Base-by-base conservation (phyloP, 2,888 invertebrate genomes). In the Pandemis corylana region DNA sequence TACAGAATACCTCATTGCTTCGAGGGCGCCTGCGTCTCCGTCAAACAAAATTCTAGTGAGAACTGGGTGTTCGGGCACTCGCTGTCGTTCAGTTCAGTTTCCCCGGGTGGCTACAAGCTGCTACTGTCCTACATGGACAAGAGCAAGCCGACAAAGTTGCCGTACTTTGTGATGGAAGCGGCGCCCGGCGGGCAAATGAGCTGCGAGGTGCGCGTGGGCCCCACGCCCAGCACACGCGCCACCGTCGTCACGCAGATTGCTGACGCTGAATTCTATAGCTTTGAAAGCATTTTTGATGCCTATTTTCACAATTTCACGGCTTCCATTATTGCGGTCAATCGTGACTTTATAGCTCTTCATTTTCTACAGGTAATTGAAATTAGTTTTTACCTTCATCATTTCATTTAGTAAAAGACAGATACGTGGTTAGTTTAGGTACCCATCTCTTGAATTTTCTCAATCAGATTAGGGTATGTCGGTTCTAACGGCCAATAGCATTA, bases 141-240 rank as follows among this genome's bases (percentile, higher is more conserved):
- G 71, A 80, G 78, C 7, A 92, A 88, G 56, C 84, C 88, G 0
- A 78, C 84, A 10, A 83, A 85, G 2, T 73, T 94, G 71, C 93
- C 93, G 0, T 94, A 94, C 77, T 94, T 94, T 62, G 89, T 94
- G 67, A 90, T 94, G 92, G 94, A 94, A 79, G 90, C 92, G 5
- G 93, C 94, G 0, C 94, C 94, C 0, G 93, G 94, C 0, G 94
- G 94, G 1, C 93, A 94, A 79, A 84, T 93, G 87, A 94, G 94
- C 79, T 90, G 91, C 73, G 93, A 94, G 76, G 84, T 90, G 72
- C 92, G 94, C 0, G 93, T 93, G 41, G 89, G 88, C 0, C 94
- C 94, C 0, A 84, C 90, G 0, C 79, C 80, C 1, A 81, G 83
- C 5, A 90, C 92, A 0, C 84, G 94, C 20, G 94, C 94, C 0